Base-by-base conservation (phyloP, 2,113 vertebrate genomes). In the Microcebus ravelobensis region DNA sequence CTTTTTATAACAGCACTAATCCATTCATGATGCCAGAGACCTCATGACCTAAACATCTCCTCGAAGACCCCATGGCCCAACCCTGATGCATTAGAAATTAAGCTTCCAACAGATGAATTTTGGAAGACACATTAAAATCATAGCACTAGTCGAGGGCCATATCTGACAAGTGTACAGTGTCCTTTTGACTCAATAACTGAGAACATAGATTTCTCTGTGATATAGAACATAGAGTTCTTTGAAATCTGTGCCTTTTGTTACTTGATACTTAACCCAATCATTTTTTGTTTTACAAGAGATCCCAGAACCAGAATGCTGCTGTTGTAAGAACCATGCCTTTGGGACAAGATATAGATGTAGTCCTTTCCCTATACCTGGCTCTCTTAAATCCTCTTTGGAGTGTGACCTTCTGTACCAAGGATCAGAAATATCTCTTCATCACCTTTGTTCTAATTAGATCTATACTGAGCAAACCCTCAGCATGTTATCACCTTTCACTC, bases 251-350 rank as follows among this genome's bases (percentile, higher is more conserved):
- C 6, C 17, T 34, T 73, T 5, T 86, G 17, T 13, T 52, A 50
- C 6, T 65, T 34, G 20, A 10, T 31, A 77, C 52, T 82, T 29
- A 20, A 81, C 23, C 29, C 25, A 89, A 6, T 29, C 55, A 79
- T 77, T 95, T 94, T 91, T 81, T 83, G 42, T 91, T 81, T 83
- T 2, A 76, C 5, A 34, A 76, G 6, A 94, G 21, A 6, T 67
- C 10, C 13, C 31, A 70, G 27, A 70, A 20, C 29, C 39, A 63
- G 31, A 70, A 34, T 83, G 4, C 9, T 77, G 15, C 67, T 71
- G 2, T 52, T 61, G 23, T 91, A 59, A 82, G 42, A 77, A 65
- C 34, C 57, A 34, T 63, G 10, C 6, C 55, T 90, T 29, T 79
- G n/a, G 57, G 21, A 70, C 1, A 82, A 87, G 36, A 68, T 74